Conservation (phyloP, 2,888 invertebrate species). For the Hemistola chrysoprasaria region DNA sequence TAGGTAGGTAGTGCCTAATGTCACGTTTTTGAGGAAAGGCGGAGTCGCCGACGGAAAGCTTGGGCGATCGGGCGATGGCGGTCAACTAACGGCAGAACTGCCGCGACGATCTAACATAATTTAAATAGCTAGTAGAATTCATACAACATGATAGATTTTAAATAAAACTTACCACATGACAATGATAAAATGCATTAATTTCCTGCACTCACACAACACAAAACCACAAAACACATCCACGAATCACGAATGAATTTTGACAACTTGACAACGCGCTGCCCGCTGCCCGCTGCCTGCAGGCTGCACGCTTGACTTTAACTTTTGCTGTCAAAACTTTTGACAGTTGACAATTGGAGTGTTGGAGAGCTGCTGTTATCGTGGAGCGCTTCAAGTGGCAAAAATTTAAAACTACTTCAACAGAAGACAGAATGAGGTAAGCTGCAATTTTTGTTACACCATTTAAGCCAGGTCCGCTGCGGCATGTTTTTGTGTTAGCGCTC, state of each 20-base stretch:
- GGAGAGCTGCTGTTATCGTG: slow-evolving; percentile 58
- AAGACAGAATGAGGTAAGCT: too few species aligned
- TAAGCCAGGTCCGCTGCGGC: too few species aligned
- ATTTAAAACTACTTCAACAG: too few species aligned
- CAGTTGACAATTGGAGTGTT: slow-evolving; percentile 33
- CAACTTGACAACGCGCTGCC: slow-evolving; percentile 32
- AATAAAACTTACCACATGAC: slow-evolving; percentile 72
- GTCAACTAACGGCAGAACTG: slow-evolving; percentile 66
- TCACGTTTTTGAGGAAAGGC: slow-evolving; percentile 59
- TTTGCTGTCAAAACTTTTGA: too few species aligned
- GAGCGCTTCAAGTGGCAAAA: neutral
- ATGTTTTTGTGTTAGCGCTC: too few species aligned
- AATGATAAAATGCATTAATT: slow-evolving; percentile 56
- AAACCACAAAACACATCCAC: slow-evolving; percentile 65
- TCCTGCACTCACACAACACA: slow-evolving; percentile 74
- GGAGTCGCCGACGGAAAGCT: slow-evolving; percentile 62
- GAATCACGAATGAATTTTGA: slow-evolving; percentile 48
- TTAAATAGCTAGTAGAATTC: neutral
- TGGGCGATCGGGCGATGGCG: slow-evolving; percentile 67
- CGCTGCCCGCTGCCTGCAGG: too few species aligned
- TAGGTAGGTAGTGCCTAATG: slow-evolving; percentile 23
- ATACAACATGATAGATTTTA: slow-evolving; percentile 3
- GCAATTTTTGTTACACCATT: too few species aligned
- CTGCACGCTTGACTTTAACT: too few species aligned
- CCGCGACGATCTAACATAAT: neutral